These are phyloP conservation scores for Mercenaria mercenaria DNA, from an alignment of 1,140 invertebrate species.

Conservation along the genomic window DNA sequence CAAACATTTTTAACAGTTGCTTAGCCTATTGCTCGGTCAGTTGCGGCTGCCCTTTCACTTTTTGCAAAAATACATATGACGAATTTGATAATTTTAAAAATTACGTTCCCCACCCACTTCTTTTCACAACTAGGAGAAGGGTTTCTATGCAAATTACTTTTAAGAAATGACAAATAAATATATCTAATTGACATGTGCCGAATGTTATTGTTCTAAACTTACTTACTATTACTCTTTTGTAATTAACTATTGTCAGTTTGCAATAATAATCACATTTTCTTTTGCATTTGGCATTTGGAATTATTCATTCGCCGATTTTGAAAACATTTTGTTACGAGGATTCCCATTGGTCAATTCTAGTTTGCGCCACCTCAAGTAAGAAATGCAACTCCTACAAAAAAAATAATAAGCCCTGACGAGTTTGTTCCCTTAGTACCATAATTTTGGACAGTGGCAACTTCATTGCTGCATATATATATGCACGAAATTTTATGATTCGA, in stretches of 20 bases:
- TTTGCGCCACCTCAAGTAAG: conserved; percentile 17
- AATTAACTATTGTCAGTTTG: not conserved
- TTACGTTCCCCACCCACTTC: not conserved
- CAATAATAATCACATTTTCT: conserved; percentile 13
- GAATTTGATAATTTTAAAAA: not conserved
- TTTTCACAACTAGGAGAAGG: not conserved
- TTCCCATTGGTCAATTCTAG: conserved; percentile 25
- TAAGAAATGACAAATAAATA: not conserved
- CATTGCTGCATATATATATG: too few relatives aligned
- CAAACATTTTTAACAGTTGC: too few relatives aligned
- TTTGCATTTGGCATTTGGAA: conserved; percentile 46
- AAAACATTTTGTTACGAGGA: conserved; percentile 3
- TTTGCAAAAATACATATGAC: not conserved
- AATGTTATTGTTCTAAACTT: not conserved
- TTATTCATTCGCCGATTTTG: conserved; percentile 35
- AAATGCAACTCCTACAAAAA: conserved; percentile 1
- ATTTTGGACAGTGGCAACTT: too few relatives aligned
- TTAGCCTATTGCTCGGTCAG: too few relatives aligned
- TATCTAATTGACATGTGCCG: not conserved
- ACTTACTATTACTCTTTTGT: not conserved
- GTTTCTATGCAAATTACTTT: not conserved
- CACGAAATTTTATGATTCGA: too few relatives aligned
- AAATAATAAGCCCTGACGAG: not conserved
- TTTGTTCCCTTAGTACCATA: not conserved
- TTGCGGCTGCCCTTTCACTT: not conserved